Base-by-base conservation (phyloP, 1,140 invertebrate species). In the Eupristina koningsbergeri region DNA sequence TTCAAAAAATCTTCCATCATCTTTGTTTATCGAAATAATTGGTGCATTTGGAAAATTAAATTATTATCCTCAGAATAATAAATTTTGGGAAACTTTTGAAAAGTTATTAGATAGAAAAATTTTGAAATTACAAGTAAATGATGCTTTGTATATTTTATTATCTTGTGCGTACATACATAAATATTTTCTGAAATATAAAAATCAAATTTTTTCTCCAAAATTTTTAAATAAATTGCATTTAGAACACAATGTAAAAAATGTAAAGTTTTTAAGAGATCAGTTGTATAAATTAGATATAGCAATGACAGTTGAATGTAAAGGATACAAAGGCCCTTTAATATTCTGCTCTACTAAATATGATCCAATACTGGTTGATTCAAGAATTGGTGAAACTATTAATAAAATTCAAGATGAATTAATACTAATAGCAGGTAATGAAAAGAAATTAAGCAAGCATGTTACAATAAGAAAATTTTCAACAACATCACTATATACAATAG, bases 141-240 rank as follows among this genome's bases (percentile, higher is more conserved):
- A 95, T 86, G 87, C 94, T 9, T 86, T 95, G 36, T 93, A 95
- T 84, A 93, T 96, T 74, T 88, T 96, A 50, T 89, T 96, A 15
- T 93, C 94, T 9, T 95, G 94, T 88, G 92, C 95, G 63, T 96
- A 95, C 90, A 87, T 95, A 26, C 91, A 94, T 79, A 94, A 94
- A 86, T 94, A 94, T 90, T 95, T 96, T 15, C 64, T 95, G 1
- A 94, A 95, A 86, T 94, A 96, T 88, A 89, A 94, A 0, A 91
- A 93, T 17, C 94, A 93, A 86, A 91, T 96, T 64, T 95, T 96
- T 83, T 94, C 93, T 83, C 90, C 93, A 15, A 93, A 94, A 81
- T 95, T 96, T 87, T 88, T 96, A 63, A 92, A 94, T 69, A 93
- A 94, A 84, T 87, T 96, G 41, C 93, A 94, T 85, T 89, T 89